phyloP scores from a whole-genome alignment of 2,797 vertebrate species.

The Steatocranus sp. region DNA sequence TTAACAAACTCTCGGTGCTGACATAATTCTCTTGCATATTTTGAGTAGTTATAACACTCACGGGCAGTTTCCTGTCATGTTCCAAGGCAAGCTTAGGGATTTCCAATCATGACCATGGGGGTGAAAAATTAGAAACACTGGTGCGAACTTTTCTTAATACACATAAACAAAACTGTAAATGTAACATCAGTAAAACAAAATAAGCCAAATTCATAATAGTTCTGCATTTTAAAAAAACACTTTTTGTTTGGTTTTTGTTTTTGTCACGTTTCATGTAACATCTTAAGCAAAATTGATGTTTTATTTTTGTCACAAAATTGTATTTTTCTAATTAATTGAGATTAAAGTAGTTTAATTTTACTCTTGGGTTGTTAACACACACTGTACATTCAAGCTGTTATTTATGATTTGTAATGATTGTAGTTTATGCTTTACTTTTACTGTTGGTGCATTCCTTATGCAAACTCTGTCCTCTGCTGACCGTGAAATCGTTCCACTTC shows the following conservation, averaged over 20 bases:
- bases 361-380: background rate
- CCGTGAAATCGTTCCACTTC: background rate
- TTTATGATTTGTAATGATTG: background rate
- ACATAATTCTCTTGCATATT: background rate
- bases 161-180: background rate
- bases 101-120: background rate
- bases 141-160: background rate
- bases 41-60: background rate
- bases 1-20: background rate
- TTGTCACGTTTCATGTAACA: background rate
- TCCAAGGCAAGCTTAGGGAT: background rate
- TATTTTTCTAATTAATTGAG: background rate
- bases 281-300: rapidly evolving
- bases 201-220: background rate
- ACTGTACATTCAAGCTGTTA: background rate
- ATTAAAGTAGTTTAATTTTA: background rate
- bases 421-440: background rate
- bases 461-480: background rate
- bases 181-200: background rate
- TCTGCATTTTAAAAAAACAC: background rate
- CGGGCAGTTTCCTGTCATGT: background rate
- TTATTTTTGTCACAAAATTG: background rate
- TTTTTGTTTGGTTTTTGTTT: too few relatives aligned
- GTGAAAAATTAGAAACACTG: background rate
- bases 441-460: background rate